Conservation (phyloP, 2,113 vertebrate genomes). For the Chionis minor region DNA sequence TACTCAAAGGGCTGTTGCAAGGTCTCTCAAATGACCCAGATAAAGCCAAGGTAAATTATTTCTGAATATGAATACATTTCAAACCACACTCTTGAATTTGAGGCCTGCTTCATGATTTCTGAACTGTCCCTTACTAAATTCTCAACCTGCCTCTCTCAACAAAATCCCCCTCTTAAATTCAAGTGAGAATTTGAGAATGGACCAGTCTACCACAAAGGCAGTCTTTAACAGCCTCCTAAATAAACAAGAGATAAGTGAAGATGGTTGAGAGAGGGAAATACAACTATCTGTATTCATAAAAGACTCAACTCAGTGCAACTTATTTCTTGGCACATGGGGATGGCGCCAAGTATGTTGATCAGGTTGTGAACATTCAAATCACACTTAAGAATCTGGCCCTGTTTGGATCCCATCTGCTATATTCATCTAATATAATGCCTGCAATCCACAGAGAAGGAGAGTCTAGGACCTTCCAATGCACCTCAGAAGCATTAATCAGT, state of each 20-base stretch:
- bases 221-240: neutral
- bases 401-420: neutral
- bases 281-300: neutral
- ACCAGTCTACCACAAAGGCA: neutral
- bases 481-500: slow-evolving; percentile 56
- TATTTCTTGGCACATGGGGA: neutral
- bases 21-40: neutral
- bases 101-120: neutral
- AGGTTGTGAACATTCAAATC: neutral
- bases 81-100: neutral
- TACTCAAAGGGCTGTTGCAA: neutral
- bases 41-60: neutral
- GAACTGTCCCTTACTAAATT: neutral
- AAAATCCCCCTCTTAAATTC: neutral
- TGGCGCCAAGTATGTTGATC: neutral
- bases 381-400: neutral
- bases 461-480: slow-evolving; percentile 26
- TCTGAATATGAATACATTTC: neutral
- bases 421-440: neutral
- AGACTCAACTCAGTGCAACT: neutral
- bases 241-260: neutral
- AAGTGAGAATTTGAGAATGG: neutral
- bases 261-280: neutral
- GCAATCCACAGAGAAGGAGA: slow-evolving; percentile 40
- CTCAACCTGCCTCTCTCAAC: neutral